Evolutionary conservation across 2,113 vertebrate genomes (phyloP).

Genomic region (Emydura subglobosa): DNA sequence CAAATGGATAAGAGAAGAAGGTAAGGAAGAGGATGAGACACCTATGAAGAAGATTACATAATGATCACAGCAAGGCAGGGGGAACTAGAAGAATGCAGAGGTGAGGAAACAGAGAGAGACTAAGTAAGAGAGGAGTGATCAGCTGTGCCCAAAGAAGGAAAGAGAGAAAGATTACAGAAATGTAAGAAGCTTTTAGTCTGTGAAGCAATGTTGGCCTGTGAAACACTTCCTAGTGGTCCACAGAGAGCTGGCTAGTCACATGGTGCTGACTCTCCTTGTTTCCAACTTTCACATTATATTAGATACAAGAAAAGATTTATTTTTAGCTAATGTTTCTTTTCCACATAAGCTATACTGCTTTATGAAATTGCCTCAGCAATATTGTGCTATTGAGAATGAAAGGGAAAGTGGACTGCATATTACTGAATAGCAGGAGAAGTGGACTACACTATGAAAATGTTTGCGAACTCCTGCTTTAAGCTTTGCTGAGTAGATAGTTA

Average conservation of each 20-base stretch:
- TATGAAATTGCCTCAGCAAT: neutral
- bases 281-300: neutral
- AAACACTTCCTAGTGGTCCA: neutral
- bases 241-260: neutral
- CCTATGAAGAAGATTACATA: neutral
- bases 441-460: neutral
- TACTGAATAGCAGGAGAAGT: neutral
- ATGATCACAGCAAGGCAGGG: neutral
- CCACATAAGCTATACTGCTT: neutral
- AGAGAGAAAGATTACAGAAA: neutral
- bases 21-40: neutral
- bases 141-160: neutral
- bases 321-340: neutral
- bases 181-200: neutral
- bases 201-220: neutral
- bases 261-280: neutral
- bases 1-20: fast-evolving
- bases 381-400: neutral
- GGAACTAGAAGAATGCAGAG: neutral
- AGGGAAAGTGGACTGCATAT: neutral
- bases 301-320: neutral
- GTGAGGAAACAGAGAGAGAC: neutral
- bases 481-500: fast-evolving
- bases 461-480: neutral
- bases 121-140: neutral